Evolutionary conservation across 1,140 invertebrate species (phyloP), one percentile per base, ranked within the genome.

Genomic region (Planococcus citri): DNA sequence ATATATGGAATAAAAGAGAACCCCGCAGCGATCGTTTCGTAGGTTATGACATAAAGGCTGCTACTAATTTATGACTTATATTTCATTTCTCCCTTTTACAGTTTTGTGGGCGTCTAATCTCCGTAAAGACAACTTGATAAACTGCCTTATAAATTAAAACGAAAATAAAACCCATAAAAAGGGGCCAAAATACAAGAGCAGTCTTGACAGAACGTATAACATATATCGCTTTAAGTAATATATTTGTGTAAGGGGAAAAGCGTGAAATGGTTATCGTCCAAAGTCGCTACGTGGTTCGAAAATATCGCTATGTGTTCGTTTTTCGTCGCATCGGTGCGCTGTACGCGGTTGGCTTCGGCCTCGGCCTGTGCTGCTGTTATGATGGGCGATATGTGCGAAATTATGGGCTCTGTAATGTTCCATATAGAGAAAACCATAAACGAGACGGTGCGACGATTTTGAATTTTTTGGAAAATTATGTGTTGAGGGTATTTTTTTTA

Each of bases 51-150:
- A 64, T 64, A 64, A 64, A 64, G 60, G 60, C 60, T 64, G 60
- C 25, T 64, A 64, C 60, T 64, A 64, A 64, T 64, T 64, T 64
- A 64, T 64, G 60, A 64, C 60, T 64, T 64, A 64, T 64, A 64
- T 64, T 64, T 64, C 60, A 64, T 64, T 64, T 64, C 60, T 64
- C 60, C 60, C 60, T 64, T 64, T 64, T 27, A 64, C 60, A 27
- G 22, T 64, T 27, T 64, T 24, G 60, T 64, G 60, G 60, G 60
- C 60, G 60, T 64, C 60, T 64, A 27, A 64, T 64, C 60, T 64
- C 60, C 60, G 60, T 64, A 64, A 64, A 64, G 60, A 64, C 60
- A 64, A 64, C 60, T 64, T 64, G 60, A 64, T 64, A 64, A 64
- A 64, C 60, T 64, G 60, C 60, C 60, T 64, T 25, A 64, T 64